Base-by-base conservation (phyloP, 2,113 vertebrate species). In the Marmota flaviventris region DNA sequence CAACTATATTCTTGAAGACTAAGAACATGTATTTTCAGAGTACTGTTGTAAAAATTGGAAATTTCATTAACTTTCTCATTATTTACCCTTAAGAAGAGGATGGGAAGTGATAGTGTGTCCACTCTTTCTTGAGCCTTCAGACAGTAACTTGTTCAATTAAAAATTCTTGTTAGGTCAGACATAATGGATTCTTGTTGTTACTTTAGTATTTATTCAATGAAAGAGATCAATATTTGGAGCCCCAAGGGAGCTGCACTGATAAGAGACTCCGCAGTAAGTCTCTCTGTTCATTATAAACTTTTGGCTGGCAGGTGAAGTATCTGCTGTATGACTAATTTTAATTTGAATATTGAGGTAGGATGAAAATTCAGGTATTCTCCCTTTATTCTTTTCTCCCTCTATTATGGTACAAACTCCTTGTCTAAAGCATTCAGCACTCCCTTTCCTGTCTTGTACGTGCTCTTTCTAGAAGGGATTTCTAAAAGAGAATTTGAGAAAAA, bases 161-260 rank as follows among this genome's bases (percentile, higher is more conserved):
- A 98, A 97, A 96, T 94, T 97, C 96, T 95, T 97, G 95, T 98
- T 98, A 97, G 96, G 95, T 97, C 95, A 95, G 97, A 96, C 97
- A 95, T 97, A 95, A 56, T 94, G 95, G 91, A 96, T 88, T 93
- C 95, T 96, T 70, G 8, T 70, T 96, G 93, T 93, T 86, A 93
- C 94, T 91, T 98, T 70, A 70, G 97, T 95, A 93, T 95, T 93
- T 92, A 48, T 83, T 91, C 2, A 2, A 88, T 87, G 93, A 72
- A 98, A 76, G 48, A 9, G 6, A 91, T 97, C 90, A 85, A 83
- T 94, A 96, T 45, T 77, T 97, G 96, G 88, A 89, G 42, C 85
- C 91, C 37, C 12, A 12, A 73, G 94, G 92, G 88, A 61, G 32
- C 93, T 58, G n/a, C 93, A 87, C 5, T 61, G 97, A 90, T 97